Percentiles rank a stretch among this genome's conserved stretches.
These are phyloP conservation scores for Adelges cooleyi DNA, from an alignment of 1,140 invertebrate genomes.

Conservation along the genomic window DNA sequence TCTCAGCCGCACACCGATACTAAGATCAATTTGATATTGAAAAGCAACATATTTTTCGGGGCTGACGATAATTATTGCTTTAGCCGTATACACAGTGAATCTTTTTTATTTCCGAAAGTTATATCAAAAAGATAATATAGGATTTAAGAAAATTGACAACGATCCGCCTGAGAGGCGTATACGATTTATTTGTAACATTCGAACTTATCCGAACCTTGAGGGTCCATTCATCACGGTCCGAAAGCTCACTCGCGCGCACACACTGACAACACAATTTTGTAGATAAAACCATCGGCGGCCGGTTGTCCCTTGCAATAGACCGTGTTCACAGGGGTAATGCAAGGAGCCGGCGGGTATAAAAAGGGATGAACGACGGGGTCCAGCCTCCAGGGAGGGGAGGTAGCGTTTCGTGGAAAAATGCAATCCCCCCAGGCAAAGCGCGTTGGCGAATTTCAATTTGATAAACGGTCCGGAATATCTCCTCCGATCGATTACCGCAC, in stretches of 20 bases:
- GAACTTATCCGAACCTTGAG: neutral
- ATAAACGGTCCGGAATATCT: neutral
- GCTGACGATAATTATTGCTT: no score
- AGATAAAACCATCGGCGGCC: neutral
- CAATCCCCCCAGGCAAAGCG: neutral
- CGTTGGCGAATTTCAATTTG: constrained; percentile 17
- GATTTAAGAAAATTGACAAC: no score
- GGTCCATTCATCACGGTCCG: constrained; percentile 15
- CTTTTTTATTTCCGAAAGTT: no score
- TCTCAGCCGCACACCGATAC: no score
- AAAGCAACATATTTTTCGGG: no score
- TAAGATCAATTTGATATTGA: no score
- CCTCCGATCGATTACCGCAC: no score
- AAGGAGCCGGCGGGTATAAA: neutral
- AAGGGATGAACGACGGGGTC: neutral
- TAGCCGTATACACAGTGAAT: no score
- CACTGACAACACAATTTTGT: constrained; percentile 16
- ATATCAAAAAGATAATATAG: no score
- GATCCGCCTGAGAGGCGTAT: neutral
- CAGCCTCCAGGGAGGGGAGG: neutral
- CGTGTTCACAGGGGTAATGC: neutral
- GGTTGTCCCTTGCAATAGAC: neutral
- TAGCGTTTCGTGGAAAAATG: neutral
- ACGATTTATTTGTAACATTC: constrained; percentile 16
- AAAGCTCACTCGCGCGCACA: neutral